Evolutionary conservation across 2,113 vertebrate genomes (phyloP).

Genomic region (Pluvianellus socialis): DNA sequence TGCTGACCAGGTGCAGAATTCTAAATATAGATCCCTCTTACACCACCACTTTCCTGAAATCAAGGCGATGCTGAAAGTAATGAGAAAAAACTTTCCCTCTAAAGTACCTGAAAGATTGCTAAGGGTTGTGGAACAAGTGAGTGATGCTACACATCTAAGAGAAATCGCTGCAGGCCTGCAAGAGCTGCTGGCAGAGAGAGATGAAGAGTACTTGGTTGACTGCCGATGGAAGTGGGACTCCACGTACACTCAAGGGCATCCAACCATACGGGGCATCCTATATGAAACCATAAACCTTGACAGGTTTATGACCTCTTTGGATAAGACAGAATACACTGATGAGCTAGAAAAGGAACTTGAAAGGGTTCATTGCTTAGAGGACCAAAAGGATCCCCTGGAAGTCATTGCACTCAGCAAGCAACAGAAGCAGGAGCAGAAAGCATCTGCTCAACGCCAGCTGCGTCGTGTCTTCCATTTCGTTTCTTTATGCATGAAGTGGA

Average conservation of each 20-base stretch:
- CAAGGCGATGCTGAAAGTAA: neutral
- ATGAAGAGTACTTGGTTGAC: slow-evolving; percentile 75
- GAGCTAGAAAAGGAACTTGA: slow-evolving; percentile 52
- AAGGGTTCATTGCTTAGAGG: slow-evolving; percentile 56
- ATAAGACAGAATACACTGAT: neutral
- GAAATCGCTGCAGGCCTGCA: slow-evolving; percentile 67
- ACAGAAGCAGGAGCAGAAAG: slow-evolving; percentile 68
- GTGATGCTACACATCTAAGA: neutral
- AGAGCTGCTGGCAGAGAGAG: slow-evolving; percentile 70
- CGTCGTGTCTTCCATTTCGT: slow-evolving; percentile 39
- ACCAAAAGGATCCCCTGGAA: slow-evolving; percentile 67
- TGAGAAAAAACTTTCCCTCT: slow-evolving; percentile 18
- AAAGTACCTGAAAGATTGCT: slow-evolving; percentile 71
- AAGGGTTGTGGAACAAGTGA: slow-evolving; percentile 40
- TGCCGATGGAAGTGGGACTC: slow-evolving; percentile 79
- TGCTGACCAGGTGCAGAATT: slow-evolving; percentile 51
- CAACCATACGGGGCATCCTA: slow-evolving; percentile 66
- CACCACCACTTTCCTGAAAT: slow-evolving; percentile 53
- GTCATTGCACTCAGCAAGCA: slow-evolving; percentile 70
- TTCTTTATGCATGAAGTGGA: slow-evolving; percentile 69
- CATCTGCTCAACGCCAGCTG: slow-evolving; percentile 61
- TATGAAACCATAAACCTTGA: slow-evolving; percentile 64
- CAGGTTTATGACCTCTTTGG: slow-evolving; percentile 49
- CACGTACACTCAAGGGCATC: slow-evolving; percentile 12
- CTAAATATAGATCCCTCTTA: slow-evolving; percentile 23